Conservation (phyloP, 2,113 vertebrate genomes). For the Zootoca vivipara region DNA sequence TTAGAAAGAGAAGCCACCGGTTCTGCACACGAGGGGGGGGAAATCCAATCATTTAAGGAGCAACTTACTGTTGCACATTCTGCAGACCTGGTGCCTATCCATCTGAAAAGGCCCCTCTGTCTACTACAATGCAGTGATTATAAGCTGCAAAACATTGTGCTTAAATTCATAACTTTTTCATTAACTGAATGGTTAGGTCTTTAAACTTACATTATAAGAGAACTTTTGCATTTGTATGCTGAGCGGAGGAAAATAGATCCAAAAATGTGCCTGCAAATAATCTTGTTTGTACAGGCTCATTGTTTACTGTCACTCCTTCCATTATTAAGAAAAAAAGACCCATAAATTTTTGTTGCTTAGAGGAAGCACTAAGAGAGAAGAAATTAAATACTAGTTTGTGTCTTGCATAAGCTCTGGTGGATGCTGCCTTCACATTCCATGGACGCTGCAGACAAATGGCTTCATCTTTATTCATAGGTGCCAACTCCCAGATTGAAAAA, state of each 20-base stretch:
- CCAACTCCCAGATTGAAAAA: no score
- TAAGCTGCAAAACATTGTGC: not conserved
- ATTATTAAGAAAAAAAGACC: not conserved
- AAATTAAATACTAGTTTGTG: not conserved
- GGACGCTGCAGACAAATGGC: not conserved
- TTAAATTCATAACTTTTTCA: slow-evolving; percentile 10
- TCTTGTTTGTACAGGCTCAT: not conserved
- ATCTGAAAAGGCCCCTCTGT: not conserved
- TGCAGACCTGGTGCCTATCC: not conserved
- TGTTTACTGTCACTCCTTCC: not conserved
- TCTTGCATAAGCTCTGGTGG: not conserved
- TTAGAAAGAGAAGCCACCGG: not conserved
- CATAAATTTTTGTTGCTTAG: not conserved
- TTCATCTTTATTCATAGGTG: no score
- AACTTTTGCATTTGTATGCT: not conserved
- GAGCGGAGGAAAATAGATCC: not conserved
- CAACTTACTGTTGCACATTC: not conserved
- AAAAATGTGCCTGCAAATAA: not conserved
- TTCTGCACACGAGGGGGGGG: not conserved
- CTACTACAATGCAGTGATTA: slow-evolving; percentile 7
- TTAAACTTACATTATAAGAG: not conserved
- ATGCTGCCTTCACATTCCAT: not conserved
- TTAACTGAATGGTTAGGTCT: not conserved
- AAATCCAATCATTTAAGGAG: not conserved
- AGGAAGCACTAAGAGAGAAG: not conserved